Conservation (phyloP, 2,797 vertebrate species). For the Spatula versicolor region DNA sequence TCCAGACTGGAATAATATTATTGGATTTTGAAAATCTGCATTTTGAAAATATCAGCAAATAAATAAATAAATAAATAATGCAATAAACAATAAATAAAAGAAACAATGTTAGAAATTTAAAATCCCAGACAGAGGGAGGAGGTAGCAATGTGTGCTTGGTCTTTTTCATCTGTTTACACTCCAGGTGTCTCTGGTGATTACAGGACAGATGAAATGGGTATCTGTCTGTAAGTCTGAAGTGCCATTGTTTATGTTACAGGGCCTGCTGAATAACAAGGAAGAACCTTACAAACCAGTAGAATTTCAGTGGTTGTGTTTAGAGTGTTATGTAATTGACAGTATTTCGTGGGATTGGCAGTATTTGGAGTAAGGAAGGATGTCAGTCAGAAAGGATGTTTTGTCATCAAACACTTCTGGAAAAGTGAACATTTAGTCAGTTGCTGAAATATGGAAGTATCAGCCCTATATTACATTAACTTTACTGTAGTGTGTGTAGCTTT, state of each 20-base stretch:
- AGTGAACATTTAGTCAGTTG: not conserved
- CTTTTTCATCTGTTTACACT: not conserved
- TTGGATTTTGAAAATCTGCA: not conserved
- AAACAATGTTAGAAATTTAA: fast-evolving
- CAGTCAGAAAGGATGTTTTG: not conserved
- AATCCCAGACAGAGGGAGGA: not conserved
- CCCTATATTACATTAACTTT: not conserved
- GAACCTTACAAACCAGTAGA: not conserved
- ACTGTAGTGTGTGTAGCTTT: not conserved
- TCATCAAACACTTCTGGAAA: not conserved
- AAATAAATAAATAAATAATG: not conserved
- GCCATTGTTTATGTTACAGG: not conserved
- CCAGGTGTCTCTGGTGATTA: not conserved
- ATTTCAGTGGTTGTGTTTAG: not conserved
- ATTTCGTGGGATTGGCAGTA: not conserved
- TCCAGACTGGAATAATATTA: not conserved
- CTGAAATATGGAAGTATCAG: not conserved
- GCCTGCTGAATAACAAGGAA: not conserved
- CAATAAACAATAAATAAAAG: not conserved
- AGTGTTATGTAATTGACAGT: not conserved
- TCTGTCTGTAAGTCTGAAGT: not conserved
- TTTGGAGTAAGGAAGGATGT: not conserved
- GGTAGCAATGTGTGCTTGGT: not conserved
- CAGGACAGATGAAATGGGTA: not conserved
- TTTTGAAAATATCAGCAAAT: not conserved